Percentiles rank a stretch among this genome's conserved stretches.
These are phyloP conservation scores for Eurosta solidaginis DNA, from an alignment of 1,140 invertebrate genomes.

Conservation along the genomic window DNA sequence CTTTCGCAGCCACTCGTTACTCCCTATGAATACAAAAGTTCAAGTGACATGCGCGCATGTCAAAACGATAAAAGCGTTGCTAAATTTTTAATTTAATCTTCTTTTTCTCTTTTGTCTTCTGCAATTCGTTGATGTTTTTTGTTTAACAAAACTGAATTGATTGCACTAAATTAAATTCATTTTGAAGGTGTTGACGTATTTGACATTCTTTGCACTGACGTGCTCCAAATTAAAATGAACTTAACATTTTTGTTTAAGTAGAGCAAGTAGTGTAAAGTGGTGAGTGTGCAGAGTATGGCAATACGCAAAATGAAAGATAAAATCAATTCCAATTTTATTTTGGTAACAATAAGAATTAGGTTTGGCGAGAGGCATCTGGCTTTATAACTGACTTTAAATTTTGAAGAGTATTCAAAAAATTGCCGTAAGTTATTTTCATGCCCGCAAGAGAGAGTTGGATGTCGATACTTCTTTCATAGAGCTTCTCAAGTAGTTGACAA, in stretches of 20 bases:
- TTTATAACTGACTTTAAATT: too few relatives aligned
- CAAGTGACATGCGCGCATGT: conserved; percentile 12
- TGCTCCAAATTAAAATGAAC: conserved; percentile 2
- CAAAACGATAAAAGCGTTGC: conserved; percentile 9
- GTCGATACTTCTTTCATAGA: too few relatives aligned
- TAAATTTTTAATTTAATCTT: neutral
- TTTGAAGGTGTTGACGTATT: neutral
- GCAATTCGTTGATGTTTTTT: neutral
- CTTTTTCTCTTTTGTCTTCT: neutral
- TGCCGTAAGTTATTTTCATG: too few relatives aligned
- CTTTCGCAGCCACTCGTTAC: neutral
- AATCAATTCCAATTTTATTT: too few relatives aligned
- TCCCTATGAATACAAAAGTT: neutral
- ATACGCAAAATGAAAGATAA: too few relatives aligned
- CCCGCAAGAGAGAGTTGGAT: too few relatives aligned
- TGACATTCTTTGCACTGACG: neutral
- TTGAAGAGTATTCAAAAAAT: too few relatives aligned
- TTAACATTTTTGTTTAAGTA: neutral
- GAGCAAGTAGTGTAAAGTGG: neutral
- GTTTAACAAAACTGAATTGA: too few relatives aligned
- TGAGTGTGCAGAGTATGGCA: neutral
- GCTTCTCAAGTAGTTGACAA: too few relatives aligned
- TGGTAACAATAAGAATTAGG: too few relatives aligned
- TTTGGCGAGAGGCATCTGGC: too few relatives aligned
- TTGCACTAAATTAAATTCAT: too few relatives aligned